These are phyloP conservation scores for Aythya baeri DNA, from an alignment of 2,113 vertebrate species.

Conservation along the genomic window DNA sequence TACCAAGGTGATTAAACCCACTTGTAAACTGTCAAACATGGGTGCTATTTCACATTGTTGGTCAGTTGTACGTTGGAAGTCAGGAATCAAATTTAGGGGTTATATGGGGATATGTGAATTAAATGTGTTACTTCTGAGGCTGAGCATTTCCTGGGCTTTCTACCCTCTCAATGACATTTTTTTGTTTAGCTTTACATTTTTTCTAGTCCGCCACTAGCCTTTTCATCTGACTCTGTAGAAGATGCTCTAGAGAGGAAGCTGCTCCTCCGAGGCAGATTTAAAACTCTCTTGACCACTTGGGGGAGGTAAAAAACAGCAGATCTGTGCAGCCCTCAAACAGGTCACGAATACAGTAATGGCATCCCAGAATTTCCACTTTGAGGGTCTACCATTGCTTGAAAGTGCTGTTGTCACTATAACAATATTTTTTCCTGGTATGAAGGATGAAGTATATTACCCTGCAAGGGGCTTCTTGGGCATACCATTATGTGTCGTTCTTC, in stretches of 20 bases:
- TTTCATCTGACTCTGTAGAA: not conserved
- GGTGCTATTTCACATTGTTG: not conserved
- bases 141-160: not conserved
- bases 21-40: conserved; percentile 4
- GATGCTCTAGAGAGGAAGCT: not conserved
- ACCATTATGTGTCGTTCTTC: not conserved
- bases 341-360: not conserved
- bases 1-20: conserved; percentile 35
- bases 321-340: not conserved
- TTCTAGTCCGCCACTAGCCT: not conserved
- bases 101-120: not conserved
- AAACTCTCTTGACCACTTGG: not conserved
- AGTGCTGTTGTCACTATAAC: not conserved
- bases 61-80: not conserved
- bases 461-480: not conserved
- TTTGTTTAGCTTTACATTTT: not conserved
- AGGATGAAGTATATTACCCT: not conserved
- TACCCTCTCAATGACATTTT: not conserved
- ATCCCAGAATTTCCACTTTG: not conserved
- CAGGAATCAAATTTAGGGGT: not conserved
- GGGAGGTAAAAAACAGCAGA: conserved; percentile 47
- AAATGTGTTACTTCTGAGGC: not conserved
- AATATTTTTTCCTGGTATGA: not conserved
- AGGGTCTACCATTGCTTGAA: not conserved
- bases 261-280: not conserved